A percentile compares a stretch with the other conserved stretches of the same genome.
These are phyloP conservation scores for Musca domestica DNA, from an alignment of 1,140 invertebrate genomes.

Conservation along the genomic window DNA sequence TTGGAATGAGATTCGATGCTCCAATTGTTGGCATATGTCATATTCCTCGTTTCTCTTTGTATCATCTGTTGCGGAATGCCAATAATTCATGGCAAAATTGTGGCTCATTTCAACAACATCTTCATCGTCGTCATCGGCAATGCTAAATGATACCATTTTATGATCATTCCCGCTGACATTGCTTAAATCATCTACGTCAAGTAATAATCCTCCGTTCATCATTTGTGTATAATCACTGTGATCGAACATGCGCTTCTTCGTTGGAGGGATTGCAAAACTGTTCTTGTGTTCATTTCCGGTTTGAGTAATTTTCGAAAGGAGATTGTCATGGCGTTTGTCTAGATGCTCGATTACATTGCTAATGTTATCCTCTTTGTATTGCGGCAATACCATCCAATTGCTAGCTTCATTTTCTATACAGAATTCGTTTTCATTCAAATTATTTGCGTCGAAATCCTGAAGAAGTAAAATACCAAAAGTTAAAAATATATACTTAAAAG, in stretches of 20 bases:
- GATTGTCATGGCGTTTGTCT: too few species aligned
- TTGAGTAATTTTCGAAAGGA: too few species aligned
- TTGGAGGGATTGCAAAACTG: constrained; percentile 6
- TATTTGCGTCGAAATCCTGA: too few species aligned
- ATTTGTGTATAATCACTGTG: constrained; percentile 23
- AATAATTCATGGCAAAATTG: constrained; percentile 25
- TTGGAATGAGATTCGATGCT: not conserved
- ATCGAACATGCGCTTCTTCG: constrained; percentile 27
- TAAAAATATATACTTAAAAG: too few species aligned
- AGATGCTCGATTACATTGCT: too few species aligned
- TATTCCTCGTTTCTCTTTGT: not conserved
- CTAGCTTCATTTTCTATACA: not conserved
- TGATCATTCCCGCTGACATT: not conserved
- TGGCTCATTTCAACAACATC: constrained; percentile 24
- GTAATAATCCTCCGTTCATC: constrained; percentile 13
- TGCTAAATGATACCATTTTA: not conserved
- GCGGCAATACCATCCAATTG: not conserved
- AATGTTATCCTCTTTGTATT: too few species aligned
- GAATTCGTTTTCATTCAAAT: too few species aligned
- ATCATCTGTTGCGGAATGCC: constrained; percentile 20
- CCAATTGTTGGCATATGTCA: not conserved
- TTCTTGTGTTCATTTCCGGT: too few species aligned
- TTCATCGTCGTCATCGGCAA: constrained; percentile 18
- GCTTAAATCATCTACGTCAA: not conserved
- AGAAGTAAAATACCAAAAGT: too few species aligned